Evolutionary conservation across 64 coral and sea anemone species (phyloP), one percentile per base, ranked within the genome.

Genomic region (Acropora yongei): DNA sequence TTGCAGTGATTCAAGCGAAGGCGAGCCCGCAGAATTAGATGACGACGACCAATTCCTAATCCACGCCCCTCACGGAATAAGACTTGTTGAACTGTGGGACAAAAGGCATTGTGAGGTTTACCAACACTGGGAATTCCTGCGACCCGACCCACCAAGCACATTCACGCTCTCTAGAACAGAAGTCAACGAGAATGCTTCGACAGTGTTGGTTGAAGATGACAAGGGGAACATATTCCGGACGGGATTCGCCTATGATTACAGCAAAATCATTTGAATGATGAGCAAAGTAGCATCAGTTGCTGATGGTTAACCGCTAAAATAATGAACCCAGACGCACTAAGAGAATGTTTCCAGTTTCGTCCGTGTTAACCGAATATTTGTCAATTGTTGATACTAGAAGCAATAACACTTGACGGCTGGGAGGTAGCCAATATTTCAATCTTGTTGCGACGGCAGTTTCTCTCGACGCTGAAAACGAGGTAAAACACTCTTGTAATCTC

Each of bases 71-170:
- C 66, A 84, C 5, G 92, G 95, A 8, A 84, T 97, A 41, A 68
- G 95, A 58, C 72, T 97, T 9, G 74, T 97, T 19, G 95, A 97
- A 44, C 72, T 94, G 16, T 93, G 91, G 6, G 68, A 94, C 72
- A 97, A 97, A 49, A 66, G 57, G 91, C 92, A 97, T 78, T 84
- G 93, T 74, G 77, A 97, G 80, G 95, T 97, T 12, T 97, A 74
- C 43, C 80, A 97, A 61, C 92, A 97, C 89, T 97, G 95, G 95
- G 95, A 97, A 71, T 97, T 97, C 73, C 92, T 94, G 18, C 88
- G 75, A 16, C 12, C 72, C 44, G 49, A 85, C 67, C 95, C 95
- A 43, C 95, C 95, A 8, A 78, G 0, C 51, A 84, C 30, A 1
- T 94, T 91, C 83, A 43, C 75, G 18, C 78, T 97, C 14, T 60